Percentiles rank a stretch among this genome's conserved stretches.
Evolutionary conservation across 1,140 invertebrate species (phyloP).

Genomic region (Alviniconcha marisindica): DNA sequence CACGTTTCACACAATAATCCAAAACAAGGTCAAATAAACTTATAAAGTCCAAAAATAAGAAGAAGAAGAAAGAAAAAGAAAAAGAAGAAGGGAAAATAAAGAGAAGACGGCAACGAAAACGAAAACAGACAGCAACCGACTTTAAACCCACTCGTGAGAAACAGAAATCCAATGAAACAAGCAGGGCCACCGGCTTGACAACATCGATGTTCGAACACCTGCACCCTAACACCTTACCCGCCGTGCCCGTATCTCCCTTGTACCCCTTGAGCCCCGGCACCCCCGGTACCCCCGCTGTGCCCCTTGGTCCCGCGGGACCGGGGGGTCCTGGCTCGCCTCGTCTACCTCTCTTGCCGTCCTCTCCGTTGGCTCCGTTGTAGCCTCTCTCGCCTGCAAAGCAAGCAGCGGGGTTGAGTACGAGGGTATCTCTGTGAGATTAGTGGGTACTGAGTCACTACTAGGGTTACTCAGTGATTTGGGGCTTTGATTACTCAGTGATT

Average conservation of each 20-base stretch:
- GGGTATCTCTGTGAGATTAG: too few relatives aligned
- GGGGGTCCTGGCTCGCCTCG: constrained; percentile 29
- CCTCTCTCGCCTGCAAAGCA: constrained; percentile 22
- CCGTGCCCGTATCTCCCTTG: constrained; percentile 28
- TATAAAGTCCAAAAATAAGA: not conserved
- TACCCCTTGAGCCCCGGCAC: constrained; percentile 41
- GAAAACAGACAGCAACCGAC: not conserved
- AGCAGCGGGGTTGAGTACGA: too few relatives aligned
- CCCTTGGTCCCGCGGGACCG: constrained; percentile 23
- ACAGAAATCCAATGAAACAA: not conserved
- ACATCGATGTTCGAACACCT: not conserved
- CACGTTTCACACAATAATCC: too few relatives aligned
- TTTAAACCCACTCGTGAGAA: not conserved
- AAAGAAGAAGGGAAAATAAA: not conserved
- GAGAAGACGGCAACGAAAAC: not conserved
- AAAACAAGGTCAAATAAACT: not conserved
- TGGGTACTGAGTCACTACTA: too few relatives aligned
- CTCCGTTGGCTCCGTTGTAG: constrained; percentile 26
- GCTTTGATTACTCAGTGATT: too few relatives aligned
- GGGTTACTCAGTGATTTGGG: too few relatives aligned
- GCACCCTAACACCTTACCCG: constrained; percentile 16
- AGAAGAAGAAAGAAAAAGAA: not conserved
- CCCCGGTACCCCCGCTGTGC: constrained; percentile 38
- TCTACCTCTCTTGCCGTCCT: constrained; percentile 37
- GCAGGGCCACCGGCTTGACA: not conserved